These are phyloP conservation scores for Dryobotodes eremita DNA, from an alignment of 2,888 invertebrate genomes.

Conservation along the genomic window DNA sequence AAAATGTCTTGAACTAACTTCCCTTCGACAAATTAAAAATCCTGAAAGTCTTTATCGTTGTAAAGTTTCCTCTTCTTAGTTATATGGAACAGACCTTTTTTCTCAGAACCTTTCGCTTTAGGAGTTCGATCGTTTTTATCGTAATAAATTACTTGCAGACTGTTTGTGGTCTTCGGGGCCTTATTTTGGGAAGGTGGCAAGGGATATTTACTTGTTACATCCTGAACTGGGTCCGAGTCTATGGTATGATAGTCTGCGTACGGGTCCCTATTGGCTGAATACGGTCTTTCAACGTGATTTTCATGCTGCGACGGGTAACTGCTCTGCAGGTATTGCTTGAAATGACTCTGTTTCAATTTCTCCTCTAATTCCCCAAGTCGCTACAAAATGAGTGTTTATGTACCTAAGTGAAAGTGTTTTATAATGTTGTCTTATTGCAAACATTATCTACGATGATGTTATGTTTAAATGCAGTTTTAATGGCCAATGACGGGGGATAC, in stretches of 20 bases:
- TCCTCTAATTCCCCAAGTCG: slow-evolving; percentile 86
- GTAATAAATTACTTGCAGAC: slow-evolving; percentile 83
- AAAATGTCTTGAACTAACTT: slow-evolving; percentile 16
- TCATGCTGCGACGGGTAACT: slow-evolving; percentile 80
- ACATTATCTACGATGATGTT: slow-evolving; percentile 45
- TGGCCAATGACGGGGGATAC: slow-evolving; percentile 40
- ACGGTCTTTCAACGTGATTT: slow-evolving; percentile 83
- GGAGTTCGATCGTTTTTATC: slow-evolving; percentile 72
- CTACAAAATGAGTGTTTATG: slow-evolving; percentile 66
- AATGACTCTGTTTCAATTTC: slow-evolving; percentile 86
- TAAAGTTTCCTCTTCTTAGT: slow-evolving; percentile 87
- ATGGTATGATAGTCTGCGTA: slow-evolving; percentile 68
- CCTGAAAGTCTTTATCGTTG: slow-evolving; percentile 84
- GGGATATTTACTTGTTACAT: slow-evolving; percentile 65
- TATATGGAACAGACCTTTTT: slow-evolving; percentile 85
- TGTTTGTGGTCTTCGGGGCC: slow-evolving; percentile 70
- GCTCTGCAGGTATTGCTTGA: slow-evolving; percentile 85
- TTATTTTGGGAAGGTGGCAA: slow-evolving; percentile 71
- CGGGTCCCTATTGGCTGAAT: slow-evolving; percentile 77
- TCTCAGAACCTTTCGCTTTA: slow-evolving; percentile 72
- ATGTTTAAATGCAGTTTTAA: slow-evolving; percentile 42
- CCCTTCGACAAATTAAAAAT: slow-evolving; percentile 73
- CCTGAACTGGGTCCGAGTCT: slow-evolving; percentile 72
- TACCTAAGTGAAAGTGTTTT: slow-evolving; percentile 70
- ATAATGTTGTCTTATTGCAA: slow-evolving; percentile 47